These are phyloP conservation scores for Sitodiplosis mosellana DNA, from an alignment of 1,140 invertebrate species.

Conservation along the genomic window DNA sequence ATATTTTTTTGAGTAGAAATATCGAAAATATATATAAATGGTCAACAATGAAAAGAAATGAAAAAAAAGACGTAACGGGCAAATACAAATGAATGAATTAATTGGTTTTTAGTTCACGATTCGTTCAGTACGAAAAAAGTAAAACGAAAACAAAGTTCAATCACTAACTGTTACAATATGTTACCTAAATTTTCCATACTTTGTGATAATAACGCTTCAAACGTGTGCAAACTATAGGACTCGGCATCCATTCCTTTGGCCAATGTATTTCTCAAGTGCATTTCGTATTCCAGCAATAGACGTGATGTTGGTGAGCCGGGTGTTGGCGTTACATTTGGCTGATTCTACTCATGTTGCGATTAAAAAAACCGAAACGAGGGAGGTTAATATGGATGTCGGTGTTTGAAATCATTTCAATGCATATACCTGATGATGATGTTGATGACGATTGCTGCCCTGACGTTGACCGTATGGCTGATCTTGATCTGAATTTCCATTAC, in stretches of 20 bases:
- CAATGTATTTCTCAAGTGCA: constrained; percentile 81
- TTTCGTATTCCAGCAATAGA: constrained; percentile 81
- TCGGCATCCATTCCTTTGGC: constrained; percentile 90
- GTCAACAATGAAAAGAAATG: no score
- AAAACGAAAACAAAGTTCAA: neutral
- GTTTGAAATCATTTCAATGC: no score
- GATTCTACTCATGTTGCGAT: no score
- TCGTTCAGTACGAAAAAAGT: neutral
- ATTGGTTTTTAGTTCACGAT: no score
- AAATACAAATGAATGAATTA: no score
- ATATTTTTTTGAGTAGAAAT: no score
- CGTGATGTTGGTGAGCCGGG: constrained; percentile 73
- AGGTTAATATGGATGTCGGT: no score
- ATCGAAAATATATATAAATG: no score
- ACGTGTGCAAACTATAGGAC: constrained; percentile 83
- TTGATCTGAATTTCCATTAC: constrained; percentile 74
- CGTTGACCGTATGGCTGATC: constrained; percentile 49
- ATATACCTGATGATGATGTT: constrained; percentile 30
- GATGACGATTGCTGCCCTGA: constrained; percentile 26
- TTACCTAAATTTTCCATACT: constrained; percentile 88
- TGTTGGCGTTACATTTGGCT: constrained; percentile 44
- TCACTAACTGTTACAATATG: constrained; percentile 1
- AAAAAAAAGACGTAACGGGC: no score
- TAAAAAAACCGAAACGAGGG: no score
- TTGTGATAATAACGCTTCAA: constrained; percentile 78